Percentiles rank a stretch among this genome's conserved stretches.
These are phyloP conservation scores for Phenacoccus solenopsis DNA, from an alignment of 1,140 invertebrate species.

Conservation along the genomic window DNA sequence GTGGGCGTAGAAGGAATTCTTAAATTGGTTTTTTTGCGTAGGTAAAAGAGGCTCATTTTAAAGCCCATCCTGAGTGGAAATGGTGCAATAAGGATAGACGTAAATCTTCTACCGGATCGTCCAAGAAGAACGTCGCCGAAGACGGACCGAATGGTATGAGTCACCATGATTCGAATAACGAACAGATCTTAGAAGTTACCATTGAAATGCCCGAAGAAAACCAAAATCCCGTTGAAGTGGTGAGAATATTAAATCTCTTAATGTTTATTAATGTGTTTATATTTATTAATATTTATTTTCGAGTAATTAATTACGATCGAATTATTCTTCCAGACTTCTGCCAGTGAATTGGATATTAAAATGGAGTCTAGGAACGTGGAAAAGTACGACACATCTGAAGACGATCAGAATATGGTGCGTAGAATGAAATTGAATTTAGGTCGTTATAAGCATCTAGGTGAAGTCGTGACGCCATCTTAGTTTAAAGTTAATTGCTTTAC, in stretches of 20 bases:
- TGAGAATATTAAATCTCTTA: neutral
- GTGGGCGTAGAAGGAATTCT: too few relatives aligned
- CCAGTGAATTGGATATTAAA: neutral
- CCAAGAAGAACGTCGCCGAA: neutral
- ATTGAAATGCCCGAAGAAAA: slow-evolving; percentile 18
- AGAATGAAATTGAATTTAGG: too few relatives aligned
- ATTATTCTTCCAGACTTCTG: neutral
- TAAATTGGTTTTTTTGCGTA: too few relatives aligned
- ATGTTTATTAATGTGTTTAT: neutral
- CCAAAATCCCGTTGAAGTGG: neutral
- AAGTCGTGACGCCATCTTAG: too few relatives aligned
- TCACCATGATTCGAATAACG: neutral
- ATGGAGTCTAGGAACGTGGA: neutral
- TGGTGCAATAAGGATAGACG: slow-evolving; percentile 94
- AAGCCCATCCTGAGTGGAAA: slow-evolving; percentile 91
- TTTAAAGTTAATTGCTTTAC: neutral
- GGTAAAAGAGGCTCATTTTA: slow-evolving; percentile 98
- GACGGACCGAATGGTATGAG: neutral
- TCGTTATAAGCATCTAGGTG: too few relatives aligned
- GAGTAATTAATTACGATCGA: too few relatives aligned
- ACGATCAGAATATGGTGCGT: neutral
- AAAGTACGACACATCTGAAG: neutral
- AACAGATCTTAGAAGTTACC: slow-evolving; percentile 18
- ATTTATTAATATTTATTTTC: neutral
- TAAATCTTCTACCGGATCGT: slow-evolving; percentile 46